Evolutionary conservation across 2,113 vertebrate species (phyloP).

Genomic region (Thinocorus orbignyianus): DNA sequence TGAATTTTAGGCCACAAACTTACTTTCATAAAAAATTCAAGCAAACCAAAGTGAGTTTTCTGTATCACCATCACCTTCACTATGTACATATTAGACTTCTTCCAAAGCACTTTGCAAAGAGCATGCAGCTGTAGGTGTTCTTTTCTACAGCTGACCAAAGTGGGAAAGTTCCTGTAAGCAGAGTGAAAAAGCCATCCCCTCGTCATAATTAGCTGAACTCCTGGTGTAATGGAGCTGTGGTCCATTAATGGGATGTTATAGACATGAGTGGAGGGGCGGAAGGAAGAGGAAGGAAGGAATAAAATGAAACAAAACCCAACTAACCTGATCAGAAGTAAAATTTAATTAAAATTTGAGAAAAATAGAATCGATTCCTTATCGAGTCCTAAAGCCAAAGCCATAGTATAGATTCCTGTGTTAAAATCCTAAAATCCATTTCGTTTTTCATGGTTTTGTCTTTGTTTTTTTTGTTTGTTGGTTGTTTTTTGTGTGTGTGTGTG

Average conservation of each 20-base stretch:
- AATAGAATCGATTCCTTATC: background rate
- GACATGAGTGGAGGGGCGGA: background rate
- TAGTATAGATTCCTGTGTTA: background rate
- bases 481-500: too few relatives aligned
- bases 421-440: background rate
- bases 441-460: background rate
- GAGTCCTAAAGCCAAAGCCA: background rate
- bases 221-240: background rate
- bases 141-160: background rate
- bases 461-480: too few relatives aligned
- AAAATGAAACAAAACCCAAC: background rate
- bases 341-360: background rate
- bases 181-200: background rate
- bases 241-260: background rate
- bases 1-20: background rate
- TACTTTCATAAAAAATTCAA: background rate
- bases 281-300: background rate
- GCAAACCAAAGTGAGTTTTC: background rate
- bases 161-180: background rate
- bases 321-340: background rate
- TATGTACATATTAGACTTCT: background rate
- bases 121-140: background rate
- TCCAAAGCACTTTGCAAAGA: background rate
- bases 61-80: background rate
- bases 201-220: background rate